phyloP scores from a whole-genome alignment of 1,140 invertebrate genomes.

The Scaptomyza pallida region DNA sequence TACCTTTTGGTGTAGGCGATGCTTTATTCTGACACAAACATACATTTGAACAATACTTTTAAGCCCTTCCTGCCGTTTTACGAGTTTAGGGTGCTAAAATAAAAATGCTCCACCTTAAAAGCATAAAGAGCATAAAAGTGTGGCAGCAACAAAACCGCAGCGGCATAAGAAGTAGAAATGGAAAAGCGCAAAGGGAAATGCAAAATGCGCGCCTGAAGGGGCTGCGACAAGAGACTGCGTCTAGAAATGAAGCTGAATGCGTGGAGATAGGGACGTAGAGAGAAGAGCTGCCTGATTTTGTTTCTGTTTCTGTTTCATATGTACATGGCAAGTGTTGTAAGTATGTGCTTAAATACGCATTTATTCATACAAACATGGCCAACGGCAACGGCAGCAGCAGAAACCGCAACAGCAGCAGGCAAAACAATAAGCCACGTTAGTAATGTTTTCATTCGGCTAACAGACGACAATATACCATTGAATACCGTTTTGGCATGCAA shows the following conservation, averaged over 20 bases:
- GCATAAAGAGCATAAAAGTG: constrained; percentile 33
- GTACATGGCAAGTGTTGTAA: constrained; percentile 81
- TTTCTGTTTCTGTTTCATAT: constrained; percentile 50
- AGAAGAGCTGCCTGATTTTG: constrained; percentile 40
- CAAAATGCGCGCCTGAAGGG: constrained; percentile 27
- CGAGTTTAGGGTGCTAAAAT: constrained; percentile 8
- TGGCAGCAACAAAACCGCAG: constrained; percentile 39
- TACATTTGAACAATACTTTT: constrained; percentile 17
- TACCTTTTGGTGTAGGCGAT: too few species aligned
- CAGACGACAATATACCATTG: constrained; percentile 8
- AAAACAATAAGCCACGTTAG: constrained; percentile 73
- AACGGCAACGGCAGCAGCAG: constrained; percentile 51
- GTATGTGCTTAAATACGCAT: constrained; percentile 83
- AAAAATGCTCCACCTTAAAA: constrained; percentile 14
- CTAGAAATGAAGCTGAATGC: constrained; percentile 1
- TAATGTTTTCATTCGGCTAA: not conserved
- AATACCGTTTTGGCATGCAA: too few species aligned
- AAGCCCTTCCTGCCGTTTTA: not conserved
- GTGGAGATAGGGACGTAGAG: not conserved
- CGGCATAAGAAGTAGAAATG: constrained; percentile 32
- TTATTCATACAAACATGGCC: constrained; percentile 82
- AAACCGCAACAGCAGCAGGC: constrained; percentile 57
- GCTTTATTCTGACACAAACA: constrained; percentile 17
- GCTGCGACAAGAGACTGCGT: constrained; percentile 17
- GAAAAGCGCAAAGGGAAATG: constrained; percentile 49